Evolutionary conservation across 2,797 vertebrate species (phyloP), one percentile per base, ranked within the genome.

Genomic region (Phoeniculus purpureus): DNA sequence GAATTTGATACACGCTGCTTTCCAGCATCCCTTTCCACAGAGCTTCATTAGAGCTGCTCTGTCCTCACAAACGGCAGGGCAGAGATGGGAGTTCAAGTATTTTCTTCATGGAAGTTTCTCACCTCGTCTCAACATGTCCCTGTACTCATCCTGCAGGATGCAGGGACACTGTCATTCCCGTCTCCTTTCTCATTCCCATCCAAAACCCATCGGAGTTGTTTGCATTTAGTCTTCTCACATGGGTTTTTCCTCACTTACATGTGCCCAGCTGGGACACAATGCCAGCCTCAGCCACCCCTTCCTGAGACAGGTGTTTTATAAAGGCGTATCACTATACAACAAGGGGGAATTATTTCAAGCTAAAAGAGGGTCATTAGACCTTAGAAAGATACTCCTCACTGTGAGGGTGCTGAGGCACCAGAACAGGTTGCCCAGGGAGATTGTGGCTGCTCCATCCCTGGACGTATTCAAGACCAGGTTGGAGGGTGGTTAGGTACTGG

Each of bases 1-100:
- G 81, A 94, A 90, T 51, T 75, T 48, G 84, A 93, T 81, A 82
- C 55, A 18, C 0, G 0, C 23, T 85, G 61, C 47, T 70, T 89
- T 87, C 76, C 81, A 88, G 81, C 58, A 56, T 43, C 88, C 56
- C 59, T 85, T 94, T 60, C 84, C 87, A 86, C 68, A 62, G 64
- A 71, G 27, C 40, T 84, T 78, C 10, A 1, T 31, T 34, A 54
- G 34, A 77, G 19, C 27, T 60, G 51, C 65, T 88, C 59, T 52
- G 45, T 68, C 60, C 72, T 48, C 64, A 21, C 2, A 7, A 87
- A 54, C 68, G 61, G 31, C 48, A 51, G 19, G 43, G 54, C 56
- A 83, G 78, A 72, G 45, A 55, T 56, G 18, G 12, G 10, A 76
- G 22, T 27, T 48, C 45, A 65, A 56, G 29, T 43, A 32, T 72